These are phyloP conservation scores for Alauda arvensis DNA, from an alignment of 2,797 vertebrate species.

Conservation along the genomic window DNA sequence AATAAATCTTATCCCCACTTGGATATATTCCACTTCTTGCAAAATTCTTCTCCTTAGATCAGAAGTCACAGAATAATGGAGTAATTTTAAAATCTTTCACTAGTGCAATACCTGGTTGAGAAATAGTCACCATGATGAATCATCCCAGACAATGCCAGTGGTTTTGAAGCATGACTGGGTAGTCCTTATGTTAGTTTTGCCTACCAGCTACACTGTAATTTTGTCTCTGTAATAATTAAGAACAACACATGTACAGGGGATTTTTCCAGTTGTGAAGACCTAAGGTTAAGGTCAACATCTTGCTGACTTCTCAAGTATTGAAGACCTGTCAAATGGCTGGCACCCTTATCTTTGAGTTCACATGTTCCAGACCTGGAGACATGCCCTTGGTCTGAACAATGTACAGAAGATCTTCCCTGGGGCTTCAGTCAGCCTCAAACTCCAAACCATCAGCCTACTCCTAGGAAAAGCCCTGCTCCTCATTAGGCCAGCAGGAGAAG, in stretches of 20 bases:
- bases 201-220: background rate
- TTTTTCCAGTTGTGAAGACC: background rate
- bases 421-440: background rate
- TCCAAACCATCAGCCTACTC: background rate
- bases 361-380: background rate
- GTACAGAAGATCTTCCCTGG: background rate
- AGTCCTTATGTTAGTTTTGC: background rate
- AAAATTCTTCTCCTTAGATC: background rate
- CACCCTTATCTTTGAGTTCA: background rate
- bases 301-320: background rate
- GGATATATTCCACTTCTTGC: background rate
- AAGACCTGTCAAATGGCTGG: background rate
- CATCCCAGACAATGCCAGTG: background rate
- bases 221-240: background rate
- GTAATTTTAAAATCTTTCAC: background rate
- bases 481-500: background rate
- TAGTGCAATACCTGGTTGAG: constrained; percentile 13
- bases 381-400: background rate
- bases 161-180: background rate
- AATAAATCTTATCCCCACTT: background rate
- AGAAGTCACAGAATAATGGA: constrained; percentile 5
- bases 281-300: background rate
- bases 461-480: background rate
- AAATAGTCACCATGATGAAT: constrained; percentile 13
- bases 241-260: background rate